These are phyloP conservation scores for Diceros bicornis DNA, from an alignment of 2,797 vertebrate species.

Conservation along the genomic window DNA sequence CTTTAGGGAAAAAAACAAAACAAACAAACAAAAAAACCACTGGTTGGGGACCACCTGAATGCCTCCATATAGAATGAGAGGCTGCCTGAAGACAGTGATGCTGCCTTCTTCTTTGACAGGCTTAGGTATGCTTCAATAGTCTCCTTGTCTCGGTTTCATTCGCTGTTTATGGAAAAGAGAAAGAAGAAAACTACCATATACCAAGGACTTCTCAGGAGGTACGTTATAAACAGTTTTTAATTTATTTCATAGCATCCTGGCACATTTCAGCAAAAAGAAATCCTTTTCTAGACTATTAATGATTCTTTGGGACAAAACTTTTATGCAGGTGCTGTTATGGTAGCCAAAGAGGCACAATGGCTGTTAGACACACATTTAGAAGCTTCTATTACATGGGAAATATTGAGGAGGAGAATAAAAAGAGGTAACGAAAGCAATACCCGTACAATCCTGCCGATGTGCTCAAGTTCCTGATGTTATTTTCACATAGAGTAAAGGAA, in stretches of 20 bases:
- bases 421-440: not conserved
- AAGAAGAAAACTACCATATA: not conserved
- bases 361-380: not conserved
- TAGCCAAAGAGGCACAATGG: not conserved
- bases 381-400: not conserved
- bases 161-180: not conserved
- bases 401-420: not conserved
- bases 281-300: slow-evolving; percentile 43
- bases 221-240: not conserved
- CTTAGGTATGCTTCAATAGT: not conserved
- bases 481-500: slow-evolving; percentile 59
- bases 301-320: slow-evolving; percentile 39
- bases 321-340: not conserved
- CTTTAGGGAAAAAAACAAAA: not conserved
- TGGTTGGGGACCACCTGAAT: not conserved
- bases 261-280: slow-evolving; percentile 5
- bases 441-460: not conserved
- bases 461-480: not conserved
- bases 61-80: not conserved
- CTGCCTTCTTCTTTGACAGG: not conserved
- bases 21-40: not conserved
- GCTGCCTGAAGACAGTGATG: too few relatives aligned
- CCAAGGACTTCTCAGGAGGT: not conserved
- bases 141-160: not conserved
- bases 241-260: slow-evolving; percentile 19